Evolutionary conservation across 2,888 invertebrate genomes (phyloP).

Genomic region (Noctua janthina): DNA sequence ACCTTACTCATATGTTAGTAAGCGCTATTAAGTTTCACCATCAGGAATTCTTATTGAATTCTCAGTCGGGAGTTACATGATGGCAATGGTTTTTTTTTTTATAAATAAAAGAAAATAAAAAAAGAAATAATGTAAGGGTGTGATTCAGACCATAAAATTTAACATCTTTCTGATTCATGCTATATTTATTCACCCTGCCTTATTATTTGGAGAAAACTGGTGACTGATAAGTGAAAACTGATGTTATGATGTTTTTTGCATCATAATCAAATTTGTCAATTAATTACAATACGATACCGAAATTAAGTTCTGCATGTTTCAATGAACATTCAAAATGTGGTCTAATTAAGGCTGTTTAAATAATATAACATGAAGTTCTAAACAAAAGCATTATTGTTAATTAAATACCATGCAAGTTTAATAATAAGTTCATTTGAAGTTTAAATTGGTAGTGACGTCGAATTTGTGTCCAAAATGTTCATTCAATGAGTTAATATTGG

Average conservation of each 20-base stretch:
- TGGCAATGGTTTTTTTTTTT: no score
- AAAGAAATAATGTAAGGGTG: no score
- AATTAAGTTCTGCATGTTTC: slow-evolving; percentile 1
- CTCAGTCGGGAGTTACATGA: background rate
- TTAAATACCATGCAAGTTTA: slow-evolving; percentile 4
- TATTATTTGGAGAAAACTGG: background rate
- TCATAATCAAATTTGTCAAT: background rate
- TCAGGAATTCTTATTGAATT: background rate
- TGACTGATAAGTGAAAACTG: background rate
- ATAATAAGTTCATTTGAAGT: slow-evolving; percentile 21
- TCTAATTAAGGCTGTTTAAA: slow-evolving; percentile 13
- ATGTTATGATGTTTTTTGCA: background rate
- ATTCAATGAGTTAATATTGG: background rate
- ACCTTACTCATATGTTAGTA: background rate
- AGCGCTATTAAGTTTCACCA: background rate
- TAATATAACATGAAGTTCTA: slow-evolving; percentile 10
- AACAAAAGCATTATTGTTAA: slow-evolving; percentile 28
- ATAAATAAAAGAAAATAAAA: no score
- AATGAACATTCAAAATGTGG: slow-evolving; percentile 6
- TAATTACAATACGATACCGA: background rate
- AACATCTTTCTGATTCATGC: background rate
- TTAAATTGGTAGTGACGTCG: slow-evolving; percentile 21
- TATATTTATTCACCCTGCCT: background rate
- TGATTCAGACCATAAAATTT: no score
- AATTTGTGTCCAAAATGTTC: slow-evolving; percentile 1